Conservation (phyloP, 2,113 vertebrate species). For the Azemiops feae region DNA sequence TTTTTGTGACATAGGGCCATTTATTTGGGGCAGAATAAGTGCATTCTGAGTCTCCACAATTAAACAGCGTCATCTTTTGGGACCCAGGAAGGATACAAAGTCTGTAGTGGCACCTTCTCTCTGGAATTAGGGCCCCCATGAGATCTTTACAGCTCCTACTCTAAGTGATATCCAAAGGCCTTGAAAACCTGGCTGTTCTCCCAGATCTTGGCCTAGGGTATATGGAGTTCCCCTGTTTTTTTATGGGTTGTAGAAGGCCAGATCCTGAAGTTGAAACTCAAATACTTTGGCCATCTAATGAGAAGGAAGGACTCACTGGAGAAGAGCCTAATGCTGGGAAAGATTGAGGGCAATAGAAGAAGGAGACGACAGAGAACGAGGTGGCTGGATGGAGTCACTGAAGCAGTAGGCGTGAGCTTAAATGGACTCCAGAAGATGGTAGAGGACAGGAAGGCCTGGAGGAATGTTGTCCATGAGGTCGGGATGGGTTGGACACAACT, state of each 20-base stretch:
- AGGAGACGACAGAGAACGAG: no score
- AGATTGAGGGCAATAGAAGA: no score
- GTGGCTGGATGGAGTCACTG: no score
- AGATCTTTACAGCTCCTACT: not conserved
- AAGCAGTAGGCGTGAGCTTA: no score
- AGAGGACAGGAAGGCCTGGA: no score
- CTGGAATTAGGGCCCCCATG: not conserved
- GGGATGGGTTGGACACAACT: no score
- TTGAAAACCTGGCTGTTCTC: not conserved
- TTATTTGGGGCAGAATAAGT: not conserved
- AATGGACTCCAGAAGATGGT: no score
- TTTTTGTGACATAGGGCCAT: not conserved
- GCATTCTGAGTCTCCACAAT: not conserved
- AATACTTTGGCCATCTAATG: no score
- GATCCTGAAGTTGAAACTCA: no score
- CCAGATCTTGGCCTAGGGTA: not conserved
- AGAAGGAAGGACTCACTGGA: no score
- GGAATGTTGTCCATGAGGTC: no score
- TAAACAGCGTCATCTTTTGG: not conserved
- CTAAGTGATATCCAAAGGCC: not conserved
- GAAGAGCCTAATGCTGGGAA: no score
- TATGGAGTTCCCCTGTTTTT: not conserved
- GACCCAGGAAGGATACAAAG: not conserved
- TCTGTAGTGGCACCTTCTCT: not conserved
- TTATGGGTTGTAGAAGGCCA: not conserved